Evolutionary conservation across 2,888 invertebrate species (phyloP).

Genomic region (Pteria penguin): DNA sequence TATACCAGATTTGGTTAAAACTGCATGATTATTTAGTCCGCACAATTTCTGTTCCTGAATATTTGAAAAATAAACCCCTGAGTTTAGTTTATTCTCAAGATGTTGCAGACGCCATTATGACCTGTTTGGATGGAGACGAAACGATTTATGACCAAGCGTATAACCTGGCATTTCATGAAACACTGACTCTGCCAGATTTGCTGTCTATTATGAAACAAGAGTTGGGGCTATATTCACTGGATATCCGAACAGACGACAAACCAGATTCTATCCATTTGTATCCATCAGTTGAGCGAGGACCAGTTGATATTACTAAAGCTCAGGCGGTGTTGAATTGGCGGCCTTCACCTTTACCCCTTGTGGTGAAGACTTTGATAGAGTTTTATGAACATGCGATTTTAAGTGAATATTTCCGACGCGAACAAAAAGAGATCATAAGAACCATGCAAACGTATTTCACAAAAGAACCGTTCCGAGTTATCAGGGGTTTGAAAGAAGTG

Average conservation of each 20-base stretch:
- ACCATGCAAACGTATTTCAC: conserved; percentile 66
- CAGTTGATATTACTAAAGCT: conserved; percentile 78
- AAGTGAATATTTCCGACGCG: conserved; percentile 51
- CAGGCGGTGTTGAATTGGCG: conserved; percentile 74
- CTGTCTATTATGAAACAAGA: conserved; percentile 67
- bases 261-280: conserved; percentile 74
- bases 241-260: conserved; percentile 51
- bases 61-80: conserved; percentile 70
- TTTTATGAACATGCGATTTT: conserved; percentile 79
- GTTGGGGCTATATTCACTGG: conserved; percentile 42
- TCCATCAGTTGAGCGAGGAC: conserved; percentile 80
- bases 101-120: conserved; percentile 76
- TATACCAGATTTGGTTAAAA: conserved; percentile 81
- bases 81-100: conserved; percentile 81
- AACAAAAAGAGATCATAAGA: conserved; percentile 71
- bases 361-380: conserved; percentile 73
- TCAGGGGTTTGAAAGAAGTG: conserved; percentile 54
- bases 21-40: conserved; percentile 68
- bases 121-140: conserved; percentile 45
- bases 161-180: conserved; percentile 79
- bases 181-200: conserved; percentile 74
- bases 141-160: conserved; percentile 72
- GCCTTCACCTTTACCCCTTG: conserved; percentile 77
- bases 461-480: conserved; percentile 58
- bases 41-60: conserved; percentile 74